Evolutionary conservation across 2,888 invertebrate species (phyloP), one percentile per base, ranked within the genome.

Genomic region (Idaea biselata): DNA sequence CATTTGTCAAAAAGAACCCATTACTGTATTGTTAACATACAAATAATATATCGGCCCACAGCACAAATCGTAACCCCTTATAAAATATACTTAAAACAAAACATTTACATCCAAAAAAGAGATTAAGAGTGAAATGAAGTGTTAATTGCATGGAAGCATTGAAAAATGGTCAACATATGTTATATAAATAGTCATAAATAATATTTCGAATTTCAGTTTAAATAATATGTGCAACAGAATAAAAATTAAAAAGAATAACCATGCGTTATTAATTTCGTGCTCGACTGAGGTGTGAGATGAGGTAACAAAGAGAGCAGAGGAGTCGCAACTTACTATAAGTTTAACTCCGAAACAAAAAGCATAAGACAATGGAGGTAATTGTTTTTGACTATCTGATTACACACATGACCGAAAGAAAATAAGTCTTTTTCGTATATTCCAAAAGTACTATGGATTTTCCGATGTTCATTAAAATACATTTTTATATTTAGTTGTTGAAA

Each of bases 151-250:
- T 88, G 83, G 88, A 88, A 86, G 90, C 91, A 91, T 91, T 91
- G 91, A 92, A 89, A 90, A 91, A 92, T 91, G 90, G 88, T 90
- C 89, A 89, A 88, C 91, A 91, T 92, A 91, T 87, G 89, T 91
- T 91, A 91, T 91, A 91, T 91, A 91, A 92, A 91, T 91, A 92
- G 86, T 88, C 86, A 91, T 91, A 92, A 92, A 91, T 91, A 91
- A 89, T 82, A 78, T 68, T 82, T 87, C 87, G 86, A 88, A 89
- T 89, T 90, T 89, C 89, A 90, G 91, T 90, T 91, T 91, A 91
- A 92, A 88, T 90, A 91, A 91, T 90, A 92, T 91, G 89, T 90
- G 88, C 88, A 88, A 86, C 85, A 88, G 80, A 81, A 88, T 83
- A 88, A 87, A 83, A 90, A 89, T 86, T 89, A 91, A 91, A 92